Conservation (phyloP, 2,797 vertebrate species). For the Pseudopleuronectes americanus region DNA sequence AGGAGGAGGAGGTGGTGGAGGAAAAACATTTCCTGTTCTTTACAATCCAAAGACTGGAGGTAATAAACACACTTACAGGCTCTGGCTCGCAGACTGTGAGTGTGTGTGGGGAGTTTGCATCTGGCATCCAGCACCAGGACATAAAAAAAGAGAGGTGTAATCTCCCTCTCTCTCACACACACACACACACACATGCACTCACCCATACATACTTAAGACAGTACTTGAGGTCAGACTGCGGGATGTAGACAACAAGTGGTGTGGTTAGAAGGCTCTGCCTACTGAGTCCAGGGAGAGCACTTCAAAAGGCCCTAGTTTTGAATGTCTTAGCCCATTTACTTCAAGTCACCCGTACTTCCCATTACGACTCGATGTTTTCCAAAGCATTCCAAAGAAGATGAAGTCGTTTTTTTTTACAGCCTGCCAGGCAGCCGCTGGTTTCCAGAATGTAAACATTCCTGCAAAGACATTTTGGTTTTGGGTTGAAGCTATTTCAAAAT, state of each 20-base stretch:
- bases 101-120: slow-evolving; percentile 67
- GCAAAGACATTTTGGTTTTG: neutral
- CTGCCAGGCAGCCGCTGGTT: slow-evolving; percentile 7
- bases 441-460: slow-evolving; percentile 20
- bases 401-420: slow-evolving; percentile 25
- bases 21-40: slow-evolving; percentile 82
- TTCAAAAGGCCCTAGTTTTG: slow-evolving; percentile 51
- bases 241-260: slow-evolving; percentile 37
- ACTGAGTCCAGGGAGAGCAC: slow-evolving; percentile 19
- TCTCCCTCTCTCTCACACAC: slow-evolving; percentile 13
- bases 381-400: slow-evolving; percentile 31
- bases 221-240: slow-evolving; percentile 46
- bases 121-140: slow-evolving; percentile 69
- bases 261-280: slow-evolving; percentile 3
- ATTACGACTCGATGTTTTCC: slow-evolving; percentile 33
- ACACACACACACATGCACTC: slow-evolving; percentile 34
- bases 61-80: slow-evolving; percentile 74
- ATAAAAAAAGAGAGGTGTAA: slow-evolving; percentile 63
- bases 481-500: neutral
- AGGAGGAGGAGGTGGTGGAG: slow-evolving; percentile 45
- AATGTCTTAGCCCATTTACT: slow-evolving; percentile 46
- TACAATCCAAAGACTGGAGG: slow-evolving; percentile 76
- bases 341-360: slow-evolving; percentile 41
- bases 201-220: slow-evolving; percentile 21
- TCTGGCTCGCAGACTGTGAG: slow-evolving; percentile 42